Base-by-base conservation (phyloP, 1,140 invertebrate genomes). In the Drosophila pruinosa region DNA sequence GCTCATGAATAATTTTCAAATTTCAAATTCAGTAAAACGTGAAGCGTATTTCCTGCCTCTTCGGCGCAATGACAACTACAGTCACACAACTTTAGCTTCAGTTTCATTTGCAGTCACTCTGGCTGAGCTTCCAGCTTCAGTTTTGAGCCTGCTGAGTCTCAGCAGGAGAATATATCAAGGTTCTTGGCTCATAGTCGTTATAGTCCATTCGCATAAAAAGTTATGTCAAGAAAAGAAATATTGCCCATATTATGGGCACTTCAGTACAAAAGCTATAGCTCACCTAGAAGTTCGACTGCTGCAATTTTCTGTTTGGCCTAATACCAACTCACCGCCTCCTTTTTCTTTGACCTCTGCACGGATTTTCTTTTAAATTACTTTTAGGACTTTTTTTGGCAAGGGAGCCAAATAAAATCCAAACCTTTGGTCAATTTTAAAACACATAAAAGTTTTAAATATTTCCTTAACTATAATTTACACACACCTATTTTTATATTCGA, bases 1-100 rank as follows among this genome's bases (percentile, higher is more conserved):
- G 82, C 83, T 88, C 82, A 88, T 88, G 82, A 88, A 88, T 89
- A 88, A 88, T 88, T 88, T 88, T 88, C 83, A 88, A 88, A 88
- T 88, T 86, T 86, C 82, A 78, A 86, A 88, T 78, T 78, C 78
- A 88, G 75, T 88, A 78, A 88, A 88, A 88, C 78, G 82, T 88
- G 68, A 88, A 89, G 78, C 82, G 82, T 89, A 76, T 82, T 89
- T 88, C 82, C 82, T 75, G 58, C 47, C 36, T 61, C 39, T 39
- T 21, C 63, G 69, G 61, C 56, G 38, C 61, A 50, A 15, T 41
- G 22, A 28, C 5, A 31, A 14, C 48, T 38, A 36, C 64, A 68
- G 15, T 26, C 45, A 14, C 26, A 38, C 41, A 54, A 5, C 39
- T 17, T 41, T 10, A 48, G 41, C 19, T 45, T 36, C 19, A 19